Base-by-base conservation (phyloP, 2,113 vertebrate genomes). In the Zapus hudsonius region DNA sequence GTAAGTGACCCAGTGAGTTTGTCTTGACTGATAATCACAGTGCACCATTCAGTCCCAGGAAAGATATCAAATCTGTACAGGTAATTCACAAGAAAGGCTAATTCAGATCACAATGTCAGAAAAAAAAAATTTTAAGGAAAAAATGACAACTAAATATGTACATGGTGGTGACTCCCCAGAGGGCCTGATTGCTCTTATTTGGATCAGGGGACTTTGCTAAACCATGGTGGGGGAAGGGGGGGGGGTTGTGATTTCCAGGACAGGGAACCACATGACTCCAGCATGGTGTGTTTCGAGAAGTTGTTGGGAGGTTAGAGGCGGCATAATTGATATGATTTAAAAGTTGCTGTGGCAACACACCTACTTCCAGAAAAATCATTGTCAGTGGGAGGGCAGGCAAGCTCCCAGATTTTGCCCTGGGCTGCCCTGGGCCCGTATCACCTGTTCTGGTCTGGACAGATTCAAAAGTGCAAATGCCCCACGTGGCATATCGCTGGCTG, bases 261-360 rank as follows among this genome's bases (percentile, higher is more conserved):
- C 63, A 33, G 52, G 52, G 3, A 83, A 22, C 33, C 69, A 59
- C 33, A 4, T 83, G 79, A 80, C 81, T 91, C 40, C 47, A 44
- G 74, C 2, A 12, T 72, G 66, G 81, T 61, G 3, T 74, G 63
- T 94, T 96, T 96, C 74, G 93, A 93, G 92, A 95, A 96, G 97
- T 93, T 87, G 91, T 95, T 97, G 95, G 73, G 94, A 95, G 97
- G 97, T 97, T 97, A 98, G 97, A 98, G 96, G 97, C 95, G 78
- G 97, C 89, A 94, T 97, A 97, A 98, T 94, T 97, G 95, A 98
- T 97, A 83, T 95, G 97, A 97, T 97, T 93, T 89, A 97, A 98
- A 97, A 98, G 98, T 98, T 98, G 97, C 98, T 98, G 96, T 98
- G 98, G 98, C 97, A 98, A 98, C 98, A 98, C 98, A 91, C 98